phyloP scores from a whole-genome alignment of 2,888 invertebrate species.

The Luperina nickerlii region DNA sequence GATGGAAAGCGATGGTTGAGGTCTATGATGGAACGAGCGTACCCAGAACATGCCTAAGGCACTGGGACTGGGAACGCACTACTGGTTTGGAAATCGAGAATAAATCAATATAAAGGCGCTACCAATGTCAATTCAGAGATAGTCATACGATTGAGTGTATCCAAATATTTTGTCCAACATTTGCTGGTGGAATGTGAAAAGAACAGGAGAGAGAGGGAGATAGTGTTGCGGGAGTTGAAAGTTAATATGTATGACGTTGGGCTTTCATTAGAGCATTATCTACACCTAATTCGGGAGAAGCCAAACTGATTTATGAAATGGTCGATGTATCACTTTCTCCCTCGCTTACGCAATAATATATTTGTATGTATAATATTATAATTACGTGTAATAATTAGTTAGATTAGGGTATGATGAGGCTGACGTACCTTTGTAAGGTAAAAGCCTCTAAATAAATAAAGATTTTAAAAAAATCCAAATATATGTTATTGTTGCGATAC shows the following conservation, averaged over 20 bases:
- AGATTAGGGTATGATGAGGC: too few species aligned
- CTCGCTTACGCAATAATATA: neutral
- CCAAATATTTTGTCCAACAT: neutral
- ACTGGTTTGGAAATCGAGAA: too few species aligned
- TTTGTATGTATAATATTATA: neutral
- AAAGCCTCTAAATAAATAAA: too few species aligned
- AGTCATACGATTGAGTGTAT: neutral
- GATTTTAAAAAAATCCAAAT: too few species aligned
- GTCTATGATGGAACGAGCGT: too few species aligned
- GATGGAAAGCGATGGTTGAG: too few species aligned
- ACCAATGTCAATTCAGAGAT: neutral
- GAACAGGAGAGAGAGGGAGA: neutral
- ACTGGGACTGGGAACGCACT: too few species aligned
- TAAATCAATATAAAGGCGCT: neutral
- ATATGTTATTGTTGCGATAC: neutral
- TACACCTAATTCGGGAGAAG: neutral
- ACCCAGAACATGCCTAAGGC: too few species aligned
- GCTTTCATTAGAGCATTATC: neutral
- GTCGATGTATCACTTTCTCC: neutral
- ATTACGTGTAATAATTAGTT: neutral
- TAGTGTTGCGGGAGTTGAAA: neutral
- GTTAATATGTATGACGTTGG: neutral
- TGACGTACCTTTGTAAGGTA: too few species aligned
- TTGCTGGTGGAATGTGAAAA: neutral
- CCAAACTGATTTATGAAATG: conserved; percentile 3